phyloP scores from a whole-genome alignment of 2,888 invertebrate species.

The Temnothorax unifasciatus region DNA sequence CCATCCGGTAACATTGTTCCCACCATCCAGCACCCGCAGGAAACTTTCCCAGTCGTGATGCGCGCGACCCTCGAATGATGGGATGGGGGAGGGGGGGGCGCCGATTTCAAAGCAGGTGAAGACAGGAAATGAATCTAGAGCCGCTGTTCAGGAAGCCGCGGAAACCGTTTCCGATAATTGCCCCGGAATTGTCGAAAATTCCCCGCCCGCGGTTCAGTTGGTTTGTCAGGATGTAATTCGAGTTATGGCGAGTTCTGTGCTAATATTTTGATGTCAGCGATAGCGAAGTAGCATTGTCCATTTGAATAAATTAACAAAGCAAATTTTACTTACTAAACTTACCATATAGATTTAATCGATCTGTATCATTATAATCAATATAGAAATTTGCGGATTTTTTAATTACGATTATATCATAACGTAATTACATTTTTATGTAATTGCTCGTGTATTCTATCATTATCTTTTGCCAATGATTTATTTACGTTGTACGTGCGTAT shows the following conservation, averaged over 20 bases:
- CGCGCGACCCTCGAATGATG: conserved; percentile 20
- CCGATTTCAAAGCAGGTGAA: conserved; percentile 77
- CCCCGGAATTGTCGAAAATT: conserved; percentile 80
- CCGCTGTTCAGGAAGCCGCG: conserved; percentile 76
- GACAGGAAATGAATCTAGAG: conserved; percentile 80
- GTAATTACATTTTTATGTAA: not conserved
- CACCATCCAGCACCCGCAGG: conserved; percentile 69
- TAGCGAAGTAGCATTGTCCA: not conserved
- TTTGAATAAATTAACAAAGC: not conserved
- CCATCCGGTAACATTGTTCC: conserved; percentile 77
- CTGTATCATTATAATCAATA: not conserved
- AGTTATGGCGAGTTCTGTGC: conserved; percentile 4
- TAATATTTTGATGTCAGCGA: not conserved
- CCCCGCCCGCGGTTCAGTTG: conserved; percentile 41
- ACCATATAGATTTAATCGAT: not conserved
- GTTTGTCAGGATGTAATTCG: conserved; percentile 43
- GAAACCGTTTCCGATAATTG: conserved; percentile 81
- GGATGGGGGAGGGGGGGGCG: conserved; percentile 37
- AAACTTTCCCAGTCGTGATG: conserved; percentile 65
- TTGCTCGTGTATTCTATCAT: not conserved
- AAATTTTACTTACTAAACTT: conserved; percentile 1
- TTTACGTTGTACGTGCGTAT: not conserved
- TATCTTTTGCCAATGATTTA: conserved; percentile 6
- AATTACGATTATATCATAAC: not conserved
- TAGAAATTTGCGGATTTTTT: not conserved